Evolutionary conservation across 2,888 invertebrate genomes (phyloP).

Genomic region (Omphaloscelis lunosa): DNA sequence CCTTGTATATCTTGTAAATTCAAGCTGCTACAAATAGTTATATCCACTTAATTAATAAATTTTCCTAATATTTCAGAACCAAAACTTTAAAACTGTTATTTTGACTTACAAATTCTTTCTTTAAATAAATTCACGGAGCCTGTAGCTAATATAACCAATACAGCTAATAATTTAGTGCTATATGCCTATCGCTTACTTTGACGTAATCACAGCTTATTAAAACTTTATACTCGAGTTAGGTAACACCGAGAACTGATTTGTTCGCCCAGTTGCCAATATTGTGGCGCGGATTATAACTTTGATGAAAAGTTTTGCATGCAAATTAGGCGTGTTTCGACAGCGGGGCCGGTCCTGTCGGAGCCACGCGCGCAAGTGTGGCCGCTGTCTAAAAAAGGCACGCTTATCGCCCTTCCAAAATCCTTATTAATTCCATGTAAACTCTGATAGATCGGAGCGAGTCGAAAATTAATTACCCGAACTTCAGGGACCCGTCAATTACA

Average conservation of each 20-base stretch:
- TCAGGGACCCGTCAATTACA: slow-evolving; percentile 80
- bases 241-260: slow-evolving; percentile 54
- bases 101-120: slow-evolving; percentile 44
- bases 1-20: slow-evolving; percentile 9
- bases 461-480: slow-evolving; percentile 82
- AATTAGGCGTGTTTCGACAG: slow-evolving; percentile 57
- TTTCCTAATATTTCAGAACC: slow-evolving; percentile 24
- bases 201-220: slow-evolving; percentile 50
- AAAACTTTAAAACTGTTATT: slow-evolving; percentile 18
- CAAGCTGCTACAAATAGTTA: slow-evolving; percentile 5
- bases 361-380: slow-evolving; percentile 48
- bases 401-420: slow-evolving; percentile 59
- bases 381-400: slow-evolving; percentile 58
- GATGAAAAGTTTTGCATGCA: slow-evolving; percentile 63
- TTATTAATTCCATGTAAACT: slow-evolving; percentile 73
- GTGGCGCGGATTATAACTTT: slow-evolving; percentile 49
- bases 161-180: slow-evolving; percentile 24
- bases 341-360: slow-evolving; percentile 34
- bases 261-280: slow-evolving; percentile 54
- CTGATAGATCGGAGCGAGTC: slow-evolving; percentile 74
- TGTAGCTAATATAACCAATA: background rate
- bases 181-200: slow-evolving; percentile 25
- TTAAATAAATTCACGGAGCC: too few species aligned
- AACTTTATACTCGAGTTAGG: slow-evolving; percentile 37
- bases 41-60: slow-evolving; percentile 14